Evolutionary conservation across 1,140 invertebrate genomes (phyloP).

Genomic region (Linepithema humile): DNA sequence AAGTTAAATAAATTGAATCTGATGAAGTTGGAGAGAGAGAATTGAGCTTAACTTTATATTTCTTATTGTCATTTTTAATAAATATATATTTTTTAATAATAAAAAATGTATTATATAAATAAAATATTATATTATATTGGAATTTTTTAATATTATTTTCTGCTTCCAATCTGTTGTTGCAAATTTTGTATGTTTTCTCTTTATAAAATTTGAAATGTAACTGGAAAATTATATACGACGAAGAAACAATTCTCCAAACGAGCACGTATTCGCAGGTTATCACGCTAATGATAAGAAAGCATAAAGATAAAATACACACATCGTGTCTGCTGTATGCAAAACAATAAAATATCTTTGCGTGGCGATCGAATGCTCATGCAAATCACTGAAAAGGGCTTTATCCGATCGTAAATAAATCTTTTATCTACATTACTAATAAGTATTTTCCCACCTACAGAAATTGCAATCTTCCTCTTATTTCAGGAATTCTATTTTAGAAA

Average conservation of each 20-base stretch:
- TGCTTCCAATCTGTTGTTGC: background rate
- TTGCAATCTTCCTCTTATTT: background rate
- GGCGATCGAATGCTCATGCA: background rate
- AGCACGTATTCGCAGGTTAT: background rate
- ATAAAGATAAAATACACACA: background rate
- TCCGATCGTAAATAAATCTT: background rate
- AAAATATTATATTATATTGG: too few relatives aligned
- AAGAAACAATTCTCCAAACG: background rate
- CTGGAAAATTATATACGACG: background rate
- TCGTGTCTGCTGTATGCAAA: background rate
- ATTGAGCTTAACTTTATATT: background rate
- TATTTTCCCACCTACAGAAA: background rate
- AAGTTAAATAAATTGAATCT: background rate
- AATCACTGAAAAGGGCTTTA: background rate
- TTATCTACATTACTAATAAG: background rate
- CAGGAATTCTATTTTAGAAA: background rate
- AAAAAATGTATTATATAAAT: too few relatives aligned
- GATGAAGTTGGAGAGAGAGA: background rate
- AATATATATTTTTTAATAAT: background rate
- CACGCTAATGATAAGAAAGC: constrained; percentile 14
- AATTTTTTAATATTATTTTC: constrained; percentile 4
- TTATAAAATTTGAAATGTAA: background rate
- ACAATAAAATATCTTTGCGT: background rate
- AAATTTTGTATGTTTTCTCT: background rate
- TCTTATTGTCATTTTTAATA: background rate